Conservation (phyloP, 2,888 invertebrate genomes). For the Listrodromus nycthemerus region DNA sequence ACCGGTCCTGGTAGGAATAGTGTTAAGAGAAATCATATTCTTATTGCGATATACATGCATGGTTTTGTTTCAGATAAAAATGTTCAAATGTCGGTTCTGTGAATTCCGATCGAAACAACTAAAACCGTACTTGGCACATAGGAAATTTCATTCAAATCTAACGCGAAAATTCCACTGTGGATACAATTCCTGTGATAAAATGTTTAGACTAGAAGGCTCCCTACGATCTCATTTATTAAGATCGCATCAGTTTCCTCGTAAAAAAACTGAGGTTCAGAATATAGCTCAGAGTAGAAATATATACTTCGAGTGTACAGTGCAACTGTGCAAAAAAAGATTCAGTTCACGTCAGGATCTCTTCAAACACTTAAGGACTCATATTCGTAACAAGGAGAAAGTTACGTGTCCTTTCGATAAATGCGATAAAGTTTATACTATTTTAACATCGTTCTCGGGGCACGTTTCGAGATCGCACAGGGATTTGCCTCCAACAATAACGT, state of each 20-base stretch:
- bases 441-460: conserved; percentile 65
- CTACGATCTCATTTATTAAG: conserved; percentile 37
- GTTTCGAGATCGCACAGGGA: conserved; percentile 55
- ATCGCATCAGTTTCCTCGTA: background rate
- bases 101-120: background rate
- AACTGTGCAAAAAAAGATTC: conserved; percentile 40
- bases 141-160: background rate
- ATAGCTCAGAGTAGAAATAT: conserved; percentile 12
- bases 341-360: conserved; percentile 25
- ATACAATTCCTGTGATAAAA: conserved; percentile 33
- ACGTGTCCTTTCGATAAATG: conserved; percentile 53
- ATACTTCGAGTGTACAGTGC: conserved; percentile 13
- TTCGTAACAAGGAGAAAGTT: conserved; percentile 43
- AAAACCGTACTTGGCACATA: conserved; percentile 3
- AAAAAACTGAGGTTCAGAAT: background rate
- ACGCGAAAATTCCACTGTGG: conserved; percentile 29
- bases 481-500: no score
- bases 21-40: no score
- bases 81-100: conserved; percentile 10
- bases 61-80: background rate
- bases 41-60: no score
- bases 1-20: no score
- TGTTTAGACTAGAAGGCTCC: conserved; percentile 1
- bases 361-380: conserved; percentile 64
- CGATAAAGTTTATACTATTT: conserved; percentile 49